phyloP scores from a whole-genome alignment of 2,888 invertebrate genomes.

The Odiellus spinosus region DNA sequence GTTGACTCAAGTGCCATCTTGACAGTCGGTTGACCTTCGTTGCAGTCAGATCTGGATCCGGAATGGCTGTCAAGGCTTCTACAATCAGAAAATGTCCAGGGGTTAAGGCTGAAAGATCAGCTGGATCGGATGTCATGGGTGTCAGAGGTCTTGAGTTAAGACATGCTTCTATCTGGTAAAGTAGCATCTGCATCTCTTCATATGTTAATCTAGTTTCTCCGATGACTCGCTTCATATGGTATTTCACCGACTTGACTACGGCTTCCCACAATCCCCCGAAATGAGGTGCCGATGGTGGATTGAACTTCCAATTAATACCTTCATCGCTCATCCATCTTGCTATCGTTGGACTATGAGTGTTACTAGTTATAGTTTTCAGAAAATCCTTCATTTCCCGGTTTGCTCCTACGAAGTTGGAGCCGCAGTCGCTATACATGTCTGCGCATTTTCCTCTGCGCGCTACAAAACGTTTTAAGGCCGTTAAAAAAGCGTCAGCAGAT shows the following conservation, averaged over 20 bases:
- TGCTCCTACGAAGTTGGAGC: slow-evolving; percentile 17
- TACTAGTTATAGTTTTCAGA: neutral
- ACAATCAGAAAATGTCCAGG: slow-evolving; percentile 27
- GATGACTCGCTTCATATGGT: slow-evolving; percentile 17
- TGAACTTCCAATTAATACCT: slow-evolving; percentile 19
- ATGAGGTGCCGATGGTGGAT: slow-evolving; percentile 15
- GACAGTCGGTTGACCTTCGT: slow-evolving; percentile 13
- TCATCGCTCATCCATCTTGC: slow-evolving; percentile 5
- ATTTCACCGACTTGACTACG: slow-evolving; percentile 14
- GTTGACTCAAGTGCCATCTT: too few relatives aligned
- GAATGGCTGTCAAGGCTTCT: too few relatives aligned
- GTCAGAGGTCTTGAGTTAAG: slow-evolving; percentile 24
- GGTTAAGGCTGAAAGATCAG: slow-evolving; percentile 20
- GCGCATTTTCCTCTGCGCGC: too few relatives aligned
- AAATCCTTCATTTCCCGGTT: slow-evolving; percentile 6
- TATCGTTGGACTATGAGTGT: neutral
- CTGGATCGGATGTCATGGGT: slow-evolving; percentile 20
- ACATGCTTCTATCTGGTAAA: slow-evolving; percentile 23
- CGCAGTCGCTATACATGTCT: slow-evolving; percentile 17
- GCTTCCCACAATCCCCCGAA: slow-evolving; percentile 17
- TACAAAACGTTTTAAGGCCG: too few relatives aligned
- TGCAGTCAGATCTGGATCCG: slow-evolving; percentile 16
- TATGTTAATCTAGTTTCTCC: slow-evolving; percentile 21
- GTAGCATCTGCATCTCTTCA: too few relatives aligned
- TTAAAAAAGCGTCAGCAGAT: too few relatives aligned